A percentile compares a stretch with the other conserved stretches of the same genome.
Evolutionary conservation across 1,140 invertebrate species (phyloP).

Genomic region (Adelges cooleyi): DNA sequence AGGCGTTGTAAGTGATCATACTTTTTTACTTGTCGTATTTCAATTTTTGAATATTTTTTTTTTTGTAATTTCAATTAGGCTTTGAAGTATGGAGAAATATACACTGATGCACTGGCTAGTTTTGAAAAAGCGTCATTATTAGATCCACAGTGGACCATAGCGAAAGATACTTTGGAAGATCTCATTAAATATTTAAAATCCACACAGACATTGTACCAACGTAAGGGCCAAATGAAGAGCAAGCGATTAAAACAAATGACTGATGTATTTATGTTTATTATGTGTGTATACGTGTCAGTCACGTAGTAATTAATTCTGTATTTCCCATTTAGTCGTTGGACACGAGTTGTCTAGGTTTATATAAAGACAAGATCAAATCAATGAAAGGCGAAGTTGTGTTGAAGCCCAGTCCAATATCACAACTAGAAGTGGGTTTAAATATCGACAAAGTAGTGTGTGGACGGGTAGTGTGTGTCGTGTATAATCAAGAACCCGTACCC

Average conservation of each 20-base stretch:
- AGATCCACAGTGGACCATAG: constrained; percentile 64
- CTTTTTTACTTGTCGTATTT: not conserved
- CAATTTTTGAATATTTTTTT: not conserved
- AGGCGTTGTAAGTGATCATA: constrained; percentile 53
- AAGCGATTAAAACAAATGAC: constrained; percentile 55
- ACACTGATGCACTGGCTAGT: constrained; percentile 53
- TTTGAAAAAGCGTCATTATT: constrained; percentile 52
- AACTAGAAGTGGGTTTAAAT: constrained; percentile 49
- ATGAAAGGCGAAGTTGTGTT: constrained; percentile 40
- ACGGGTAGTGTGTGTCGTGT: constrained; percentile 68
- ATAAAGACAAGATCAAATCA: constrained; percentile 16
- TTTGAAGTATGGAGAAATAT: constrained; percentile 66
- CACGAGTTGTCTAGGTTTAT: constrained; percentile 4
- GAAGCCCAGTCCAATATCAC: constrained; percentile 40
- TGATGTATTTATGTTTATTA: constrained; percentile 40
- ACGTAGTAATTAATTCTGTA: too few species aligned
- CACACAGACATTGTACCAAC: constrained; percentile 50
- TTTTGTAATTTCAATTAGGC: constrained; percentile 29
- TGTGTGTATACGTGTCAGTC: too few species aligned
- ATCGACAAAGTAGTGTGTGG: constrained; percentile 57
- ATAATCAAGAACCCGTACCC: constrained; percentile 59
- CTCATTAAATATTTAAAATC: constrained; percentile 55
- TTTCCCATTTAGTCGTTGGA: constrained; percentile 31
- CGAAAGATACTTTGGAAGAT: constrained; percentile 47
- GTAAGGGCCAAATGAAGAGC: constrained; percentile 61